A percentile compares a stretch with the other conserved stretches of the same genome.
These are phyloP conservation scores for Sebastiscus tertius DNA, from an alignment of 2,797 vertebrate species.

Conservation along the genomic window DNA sequence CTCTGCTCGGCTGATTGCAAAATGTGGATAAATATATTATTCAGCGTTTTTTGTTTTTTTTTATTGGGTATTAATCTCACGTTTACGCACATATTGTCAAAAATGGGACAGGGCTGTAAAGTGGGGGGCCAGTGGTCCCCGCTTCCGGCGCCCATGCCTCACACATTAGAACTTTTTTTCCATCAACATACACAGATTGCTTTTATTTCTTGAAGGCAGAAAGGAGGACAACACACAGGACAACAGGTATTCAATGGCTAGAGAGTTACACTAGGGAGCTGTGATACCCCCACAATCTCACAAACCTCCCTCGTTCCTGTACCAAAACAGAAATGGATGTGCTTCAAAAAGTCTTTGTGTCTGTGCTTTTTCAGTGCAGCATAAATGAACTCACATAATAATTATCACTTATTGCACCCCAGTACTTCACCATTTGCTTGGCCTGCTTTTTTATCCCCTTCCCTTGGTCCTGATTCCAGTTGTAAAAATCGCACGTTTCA, in stretches of 20 bases:
- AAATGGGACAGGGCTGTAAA: too few relatives aligned
- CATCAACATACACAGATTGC: background rate
- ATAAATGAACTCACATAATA: background rate
- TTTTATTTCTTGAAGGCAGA: too few relatives aligned
- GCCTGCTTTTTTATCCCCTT: background rate
- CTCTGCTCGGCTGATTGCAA: too few relatives aligned
- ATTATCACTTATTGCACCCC: background rate
- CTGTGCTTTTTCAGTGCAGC: background rate
- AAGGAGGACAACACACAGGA: background rate
- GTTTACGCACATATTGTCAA: too few relatives aligned
- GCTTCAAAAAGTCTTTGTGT: background rate
- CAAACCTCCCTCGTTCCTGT: background rate
- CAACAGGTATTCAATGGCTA: background rate
- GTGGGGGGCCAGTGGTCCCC: too few relatives aligned
- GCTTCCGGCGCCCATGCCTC: too few relatives aligned
- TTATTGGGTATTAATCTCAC: too few relatives aligned
- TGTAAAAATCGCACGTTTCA: background rate
- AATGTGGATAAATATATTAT: too few relatives aligned
- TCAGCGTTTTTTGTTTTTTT: too few relatives aligned
- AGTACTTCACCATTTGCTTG: background rate
- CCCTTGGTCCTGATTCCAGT: background rate
- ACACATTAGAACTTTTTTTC: too few relatives aligned
- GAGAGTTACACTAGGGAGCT: background rate
- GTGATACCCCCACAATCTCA: background rate
- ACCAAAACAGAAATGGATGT: background rate